Base-by-base conservation (phyloP, 2,797 vertebrate genomes). In the Sitta carolinensis region DNA sequence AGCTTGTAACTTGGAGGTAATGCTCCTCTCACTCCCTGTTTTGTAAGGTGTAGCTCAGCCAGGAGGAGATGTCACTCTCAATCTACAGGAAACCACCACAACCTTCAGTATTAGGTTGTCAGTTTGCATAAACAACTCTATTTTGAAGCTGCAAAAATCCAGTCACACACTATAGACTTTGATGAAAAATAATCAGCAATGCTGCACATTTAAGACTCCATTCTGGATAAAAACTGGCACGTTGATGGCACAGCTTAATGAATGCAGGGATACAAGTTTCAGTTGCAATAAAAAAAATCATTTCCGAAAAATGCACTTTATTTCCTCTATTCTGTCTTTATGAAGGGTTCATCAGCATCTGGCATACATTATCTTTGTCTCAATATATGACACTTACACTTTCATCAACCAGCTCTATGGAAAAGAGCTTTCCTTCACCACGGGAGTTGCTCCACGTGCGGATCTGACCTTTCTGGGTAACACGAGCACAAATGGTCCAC, bases 391-490 rank as follows among this genome's bases (percentile, higher is more conserved):
- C 72, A 98, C 99, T 98, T 97, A 99, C 99, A 8, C 98, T 99
- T 96, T 99, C 99, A 94, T 99, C 99, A 79, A 99, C 98, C 9
- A 99, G 95, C 97, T 99, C 99, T 94, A 99, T 97, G 57, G 99
- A 99, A 94, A 99, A 99, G 48, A 99, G 99, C 94, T 99, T 99
- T 64, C 99, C 99, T 47, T 99, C 99, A 3, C 99, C 99, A 20
- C 99, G 98, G 29, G 99, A 98, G 97, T 99, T 99, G 98, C 99
- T 99, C 99, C 99, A 99, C 0, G 98, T 99, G 16, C 99, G 99
- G 95, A 99, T 98, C 95, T 97, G 94, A 87, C 98, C 98, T 97
- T 99, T 99, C 95, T 99, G 99, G 96, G 99, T 99, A 40, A 99
- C 98, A 30, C 99, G 98, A 50, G 98, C 99, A 21, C 99, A 98